Evolutionary conservation across 2,888 invertebrate species (phyloP).

Genomic region (Hartigia nigra): DNA sequence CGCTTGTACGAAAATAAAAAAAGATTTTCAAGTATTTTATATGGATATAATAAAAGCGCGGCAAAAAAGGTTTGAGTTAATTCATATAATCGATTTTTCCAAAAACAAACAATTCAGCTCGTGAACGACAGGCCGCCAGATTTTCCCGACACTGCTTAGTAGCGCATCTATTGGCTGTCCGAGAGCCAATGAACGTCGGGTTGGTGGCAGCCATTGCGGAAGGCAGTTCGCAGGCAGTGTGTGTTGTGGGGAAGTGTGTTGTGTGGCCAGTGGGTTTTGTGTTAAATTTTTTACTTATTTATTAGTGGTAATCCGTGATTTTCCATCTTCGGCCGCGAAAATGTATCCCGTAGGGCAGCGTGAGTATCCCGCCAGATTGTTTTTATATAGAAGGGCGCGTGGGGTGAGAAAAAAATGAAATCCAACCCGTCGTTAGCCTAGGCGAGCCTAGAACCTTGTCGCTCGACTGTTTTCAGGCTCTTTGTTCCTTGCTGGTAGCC

Average conservation of each 20-base stretch:
- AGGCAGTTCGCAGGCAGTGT: conserved; percentile 48
- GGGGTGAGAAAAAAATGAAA: conserved; percentile 12
- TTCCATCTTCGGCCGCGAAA: conserved; percentile 57
- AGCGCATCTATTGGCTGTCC: conserved; percentile 35
- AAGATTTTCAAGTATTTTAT: background rate
- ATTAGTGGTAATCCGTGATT: conserved; percentile 61
- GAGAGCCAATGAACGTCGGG: conserved; percentile 39
- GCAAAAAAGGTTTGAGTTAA: background rate
- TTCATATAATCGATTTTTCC: background rate
- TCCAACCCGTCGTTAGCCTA: conserved; percentile 35
- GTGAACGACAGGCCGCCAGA: background rate
- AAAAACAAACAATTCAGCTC: background rate
- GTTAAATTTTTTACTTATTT: conserved; percentile 61
- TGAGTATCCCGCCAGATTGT: conserved; percentile 65
- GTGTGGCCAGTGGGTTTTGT: conserved; percentile 61
- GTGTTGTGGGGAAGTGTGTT: conserved; percentile 62
- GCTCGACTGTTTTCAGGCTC: conserved; percentile 34
- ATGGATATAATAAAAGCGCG: background rate
- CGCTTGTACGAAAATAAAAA: background rate
- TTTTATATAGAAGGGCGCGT: conserved; percentile 17
- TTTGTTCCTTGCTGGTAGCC: conserved; percentile 33
- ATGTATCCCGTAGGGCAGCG: conserved; percentile 79
- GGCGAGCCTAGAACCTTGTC: conserved; percentile 45
- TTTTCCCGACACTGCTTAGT: conserved; percentile 2
- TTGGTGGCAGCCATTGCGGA: conserved; percentile 41